Conservation (phyloP, 2,113 vertebrate species). For the Psittacus erithacus region DNA sequence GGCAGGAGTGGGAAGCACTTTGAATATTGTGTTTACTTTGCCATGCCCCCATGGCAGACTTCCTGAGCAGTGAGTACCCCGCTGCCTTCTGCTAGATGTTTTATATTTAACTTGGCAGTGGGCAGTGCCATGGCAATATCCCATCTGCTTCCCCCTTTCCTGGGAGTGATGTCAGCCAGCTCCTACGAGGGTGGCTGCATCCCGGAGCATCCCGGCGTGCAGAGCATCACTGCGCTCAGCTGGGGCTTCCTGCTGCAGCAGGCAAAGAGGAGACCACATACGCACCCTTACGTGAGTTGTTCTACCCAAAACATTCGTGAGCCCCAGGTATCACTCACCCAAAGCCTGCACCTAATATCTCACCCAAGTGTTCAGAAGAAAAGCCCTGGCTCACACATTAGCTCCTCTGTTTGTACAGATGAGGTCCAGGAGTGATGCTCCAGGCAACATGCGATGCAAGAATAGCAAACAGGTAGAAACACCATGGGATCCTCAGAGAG, state of each 20-base stretch:
- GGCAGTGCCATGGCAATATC: slow-evolving; percentile 57
- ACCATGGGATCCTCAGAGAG: neutral
- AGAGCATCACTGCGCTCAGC: neutral
- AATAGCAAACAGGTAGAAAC: neutral
- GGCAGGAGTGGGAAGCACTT: slow-evolving; percentile 34
- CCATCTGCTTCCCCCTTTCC: slow-evolving; percentile 63
- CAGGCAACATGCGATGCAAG: neutral
- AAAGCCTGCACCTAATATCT: neutral
- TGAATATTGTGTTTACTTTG: slow-evolving; percentile 44
- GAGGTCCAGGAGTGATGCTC: neutral
- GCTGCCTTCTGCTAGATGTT: slow-evolving; percentile 54
- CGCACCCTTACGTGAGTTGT: neutral
- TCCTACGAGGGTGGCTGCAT: neutral
- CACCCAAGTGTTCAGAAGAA: neutral
- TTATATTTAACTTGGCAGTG: slow-evolving; percentile 70
- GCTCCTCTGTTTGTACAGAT: neutral
- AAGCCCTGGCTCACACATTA: neutral
- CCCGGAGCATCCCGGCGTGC: neutral
- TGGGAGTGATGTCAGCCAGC: slow-evolving; percentile 5
- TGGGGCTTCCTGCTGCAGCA: neutral
- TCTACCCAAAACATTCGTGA: neutral
- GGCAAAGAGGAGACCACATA: neutral
- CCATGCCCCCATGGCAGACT: slow-evolving; percentile 51
- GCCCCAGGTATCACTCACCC: neutral
- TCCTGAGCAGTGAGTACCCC: slow-evolving; percentile 54